Percentiles rank a stretch among this genome's conserved stretches.
These are phyloP conservation scores for Chrysodeixis includens DNA, from an alignment of 2,888 invertebrate genomes.

Conservation along the genomic window DNA sequence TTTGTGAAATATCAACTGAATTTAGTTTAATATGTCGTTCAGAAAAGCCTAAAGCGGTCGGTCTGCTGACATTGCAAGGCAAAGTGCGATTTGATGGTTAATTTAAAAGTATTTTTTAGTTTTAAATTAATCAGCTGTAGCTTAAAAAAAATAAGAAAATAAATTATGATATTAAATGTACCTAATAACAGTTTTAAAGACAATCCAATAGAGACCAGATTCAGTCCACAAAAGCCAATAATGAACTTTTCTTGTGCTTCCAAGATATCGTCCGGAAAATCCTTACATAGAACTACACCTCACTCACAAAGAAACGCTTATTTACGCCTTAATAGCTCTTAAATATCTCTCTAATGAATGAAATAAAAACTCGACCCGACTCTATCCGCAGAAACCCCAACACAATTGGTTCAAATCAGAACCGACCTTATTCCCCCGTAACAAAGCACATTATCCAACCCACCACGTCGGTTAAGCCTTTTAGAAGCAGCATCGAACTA, in stretches of 20 bases:
- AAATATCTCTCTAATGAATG: constrained; percentile 77
- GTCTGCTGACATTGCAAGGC: too few relatives aligned
- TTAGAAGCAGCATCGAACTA: constrained; percentile 62
- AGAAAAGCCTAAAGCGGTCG: too few relatives aligned
- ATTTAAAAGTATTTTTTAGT: too few relatives aligned
- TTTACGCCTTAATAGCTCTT: constrained; percentile 72
- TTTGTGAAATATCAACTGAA: too few relatives aligned
- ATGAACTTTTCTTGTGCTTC: neutral
- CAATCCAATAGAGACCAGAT: too few relatives aligned
- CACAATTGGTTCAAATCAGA: constrained; percentile 42
- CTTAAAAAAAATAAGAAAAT: too few relatives aligned
- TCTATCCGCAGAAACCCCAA: constrained; percentile 53
- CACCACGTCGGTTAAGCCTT: constrained; percentile 57
- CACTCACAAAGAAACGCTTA: constrained; percentile 62
- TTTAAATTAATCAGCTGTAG: too few relatives aligned
- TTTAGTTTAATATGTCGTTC: too few relatives aligned
- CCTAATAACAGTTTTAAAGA: too few relatives aligned
- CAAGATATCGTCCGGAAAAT: constrained; percentile 25
- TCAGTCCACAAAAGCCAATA: neutral
- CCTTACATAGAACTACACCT: constrained; percentile 26
- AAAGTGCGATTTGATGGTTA: too few relatives aligned
- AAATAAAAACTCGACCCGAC: constrained; percentile 67
- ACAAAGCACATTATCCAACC: constrained; percentile 54
- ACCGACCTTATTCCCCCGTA: constrained; percentile 36
- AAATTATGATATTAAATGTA: too few relatives aligned